Percentiles rank a stretch among this genome's conserved stretches.
Evolutionary conservation across 2,888 invertebrate species (phyloP).

Genomic region (Salticus scenicus): DNA sequence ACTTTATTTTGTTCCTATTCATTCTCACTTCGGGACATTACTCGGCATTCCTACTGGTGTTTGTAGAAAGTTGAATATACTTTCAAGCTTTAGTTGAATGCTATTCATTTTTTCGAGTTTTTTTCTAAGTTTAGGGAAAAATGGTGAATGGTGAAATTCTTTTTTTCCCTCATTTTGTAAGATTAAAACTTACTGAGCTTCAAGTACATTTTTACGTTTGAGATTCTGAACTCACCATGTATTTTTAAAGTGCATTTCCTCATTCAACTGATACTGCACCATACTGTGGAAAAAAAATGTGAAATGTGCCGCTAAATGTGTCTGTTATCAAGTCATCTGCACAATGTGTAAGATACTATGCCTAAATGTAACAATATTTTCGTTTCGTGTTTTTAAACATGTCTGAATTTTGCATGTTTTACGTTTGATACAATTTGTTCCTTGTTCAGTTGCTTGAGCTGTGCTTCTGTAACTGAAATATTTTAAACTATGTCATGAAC

Average conservation of each 20-base stretch:
- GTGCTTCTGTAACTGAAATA: conserved; percentile 19
- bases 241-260: not conserved
- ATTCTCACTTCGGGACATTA: not conserved
- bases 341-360: not conserved
- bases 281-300: not conserved
- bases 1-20: conserved; percentile 6
- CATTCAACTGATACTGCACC: not conserved
- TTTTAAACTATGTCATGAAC: conserved; percentile 25
- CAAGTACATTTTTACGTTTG: not conserved
- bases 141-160: not conserved
- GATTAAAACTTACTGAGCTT: conserved; percentile 5
- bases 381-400: not conserved
- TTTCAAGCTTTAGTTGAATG: not conserved
- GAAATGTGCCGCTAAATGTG: not conserved
- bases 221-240: not conserved
- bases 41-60: not conserved
- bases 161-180: not conserved
- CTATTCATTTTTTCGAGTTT: not conserved
- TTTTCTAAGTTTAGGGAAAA: not conserved
- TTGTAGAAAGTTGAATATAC: not conserved
- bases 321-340: not conserved
- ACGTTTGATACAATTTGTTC: conserved; percentile 18
- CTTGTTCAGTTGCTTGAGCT: conserved; percentile 13
- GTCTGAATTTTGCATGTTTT: not conserved
- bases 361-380: not conserved